Evolutionary conservation across 1,140 invertebrate genomes (phyloP), one percentile per base, ranked within the genome.

Genomic region (Acromyrmex echinatior): DNA sequence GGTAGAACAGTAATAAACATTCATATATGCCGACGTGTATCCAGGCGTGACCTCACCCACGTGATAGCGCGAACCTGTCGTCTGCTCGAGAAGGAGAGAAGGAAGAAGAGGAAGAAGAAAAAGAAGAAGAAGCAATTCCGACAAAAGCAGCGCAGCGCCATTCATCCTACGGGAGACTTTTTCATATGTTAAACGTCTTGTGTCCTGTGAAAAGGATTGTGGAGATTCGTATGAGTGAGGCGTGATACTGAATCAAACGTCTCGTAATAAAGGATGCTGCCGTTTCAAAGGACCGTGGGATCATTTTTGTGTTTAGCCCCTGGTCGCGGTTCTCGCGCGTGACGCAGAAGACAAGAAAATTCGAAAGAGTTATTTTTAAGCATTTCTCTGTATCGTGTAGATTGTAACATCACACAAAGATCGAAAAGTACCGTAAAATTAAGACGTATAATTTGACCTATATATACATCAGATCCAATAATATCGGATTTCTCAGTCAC

Each of bases 201-300:
- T 77, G 87, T 85, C 86, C 79, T 85, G 80, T 92, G 91, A 92
- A 92, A 89, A 79, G 89, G 82, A 63, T 62, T 66, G 76, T 87
- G 87, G 86, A 91, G 91, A 89, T 79, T 89, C 91, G 86, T 91
- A 86, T 78, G 86, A 86, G 66, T 78, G 89, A 91, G 92, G 91
- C 92, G 92, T 93, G 92, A 93, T 93, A 93, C 92, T 92, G 92
- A 93, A 93, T 93, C 92, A 91, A 92, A 91, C 80, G 88, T 89
- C 90, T 70, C 87, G 66, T 93, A 92, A 93, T 93, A 92, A 92
- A 92, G 92, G 92, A 93, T 92, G 91, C 90, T 89, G 92, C 82
- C 86, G 90, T 91, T 86, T 91, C 74, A 90, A 92, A 92, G 88
- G 85, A 92, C 88, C 92, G 92, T 93, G 92, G 92, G 92, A 93